Conservation (phyloP, 2,113 vertebrate species). For the Chamaea fasciata region DNA sequence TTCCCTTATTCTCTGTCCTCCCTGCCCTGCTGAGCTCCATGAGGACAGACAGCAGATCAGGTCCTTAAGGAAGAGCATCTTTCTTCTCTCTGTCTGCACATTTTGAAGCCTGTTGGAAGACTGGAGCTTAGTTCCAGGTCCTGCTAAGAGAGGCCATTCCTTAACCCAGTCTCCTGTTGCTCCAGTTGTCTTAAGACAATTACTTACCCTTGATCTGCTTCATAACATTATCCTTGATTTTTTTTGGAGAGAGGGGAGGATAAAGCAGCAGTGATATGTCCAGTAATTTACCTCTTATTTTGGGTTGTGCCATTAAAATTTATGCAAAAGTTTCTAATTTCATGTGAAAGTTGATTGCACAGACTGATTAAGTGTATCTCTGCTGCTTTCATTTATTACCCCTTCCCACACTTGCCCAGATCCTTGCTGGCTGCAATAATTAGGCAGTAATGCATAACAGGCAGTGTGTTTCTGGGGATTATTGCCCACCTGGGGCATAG, state of each 20-base stretch:
- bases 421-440: conserved; percentile 12
- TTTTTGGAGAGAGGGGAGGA: neutral
- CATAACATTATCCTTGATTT: neutral
- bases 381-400: neutral
- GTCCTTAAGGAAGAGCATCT: neutral
- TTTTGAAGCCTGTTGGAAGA: neutral
- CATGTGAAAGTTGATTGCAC: neutral
- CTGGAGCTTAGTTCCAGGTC: neutral
- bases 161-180: neutral
- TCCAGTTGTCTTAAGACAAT: neutral
- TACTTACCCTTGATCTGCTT: neutral
- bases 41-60: neutral
- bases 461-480: neutral
- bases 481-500: neutral
- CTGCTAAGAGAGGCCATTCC: neutral
- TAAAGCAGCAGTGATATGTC: neutral
- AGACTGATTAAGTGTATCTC: neutral
- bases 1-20: neutral
- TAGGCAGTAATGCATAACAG: neutral
- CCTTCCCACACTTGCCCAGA: neutral
- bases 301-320: neutral
- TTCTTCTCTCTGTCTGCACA: neutral
- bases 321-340: neutral
- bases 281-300: neutral
- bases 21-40: neutral